Evolutionary conservation across 2,113 vertebrate species (phyloP), one percentile per base, ranked within the genome.

Genomic region (Cygnus atratus): DNA sequence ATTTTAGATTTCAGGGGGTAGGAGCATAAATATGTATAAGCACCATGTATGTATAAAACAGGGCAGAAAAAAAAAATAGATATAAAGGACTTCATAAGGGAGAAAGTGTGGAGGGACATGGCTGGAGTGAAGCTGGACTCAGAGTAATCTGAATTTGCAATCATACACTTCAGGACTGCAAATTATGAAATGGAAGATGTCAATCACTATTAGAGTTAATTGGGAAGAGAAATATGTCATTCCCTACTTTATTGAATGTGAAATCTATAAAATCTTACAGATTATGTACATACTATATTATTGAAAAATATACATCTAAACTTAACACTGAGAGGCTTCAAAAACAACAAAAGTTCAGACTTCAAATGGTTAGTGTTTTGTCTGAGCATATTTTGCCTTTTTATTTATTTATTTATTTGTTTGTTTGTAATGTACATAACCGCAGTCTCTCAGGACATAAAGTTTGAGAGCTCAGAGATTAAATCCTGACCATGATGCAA

Each of bases 121-220:
- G 11, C 13, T 70, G 26, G 15, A 62, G 28, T 22, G 19, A 71
- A 87, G 55, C 31, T 29, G 5, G 85, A 39, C 48, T 87, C 59
- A 52, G 44, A 29, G 29, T 73, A 77, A 74, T 74, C 22, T 78
- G 72, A 87, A 79, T 88, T 65, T 88, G 13, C 39, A 15, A 66
- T 63, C n/a, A 44, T 63, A 35, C 3, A 35, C 50, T 79, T 75
- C 11, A 61, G 43, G n/a, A 72, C 37, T 66, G 37, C 3, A 79
- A 85, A 62, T 95, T 77, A 76, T 55, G 39, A 72, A 78, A 92
- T 25, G 8, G 48, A 95, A 83, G 50, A 54, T 54, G 20, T 18
- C 86, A 29, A 87, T 90, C 22, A 13, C 9, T 84, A 22, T 26
- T 87, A 44, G 46, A 74, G 11, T 31, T 87, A 7, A 3, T 6